phyloP scores from a whole-genome alignment of 2,797 vertebrate genomes.

The Monodelphis domestica region DNA sequence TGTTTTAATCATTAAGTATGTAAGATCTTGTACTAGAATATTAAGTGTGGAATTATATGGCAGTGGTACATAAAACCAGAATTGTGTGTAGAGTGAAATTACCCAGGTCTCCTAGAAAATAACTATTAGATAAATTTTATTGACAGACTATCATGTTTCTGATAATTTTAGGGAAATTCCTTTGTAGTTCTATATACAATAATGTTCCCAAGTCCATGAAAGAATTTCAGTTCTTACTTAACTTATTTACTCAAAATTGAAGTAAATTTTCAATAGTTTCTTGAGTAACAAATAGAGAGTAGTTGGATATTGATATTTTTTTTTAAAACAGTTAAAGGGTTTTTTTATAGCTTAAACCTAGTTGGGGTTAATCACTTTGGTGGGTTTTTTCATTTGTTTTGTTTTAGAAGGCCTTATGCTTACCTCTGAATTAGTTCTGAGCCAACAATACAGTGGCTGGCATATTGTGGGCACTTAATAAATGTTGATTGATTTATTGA shows the following conservation, averaged over 20 bases:
- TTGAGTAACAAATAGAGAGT: conserved; percentile 33
- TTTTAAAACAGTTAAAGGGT: neutral
- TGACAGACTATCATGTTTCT: neutral
- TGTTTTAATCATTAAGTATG: conserved; percentile 39
- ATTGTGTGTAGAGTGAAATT: conserved; percentile 52
- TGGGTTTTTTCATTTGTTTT: too few species aligned
- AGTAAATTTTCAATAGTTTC: conserved; percentile 40
- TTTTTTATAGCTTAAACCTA: neutral
- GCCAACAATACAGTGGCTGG: neutral
- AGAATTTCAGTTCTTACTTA: conserved; percentile 10
- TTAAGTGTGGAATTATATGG: conserved; percentile 47
- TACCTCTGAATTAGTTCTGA: neutral
- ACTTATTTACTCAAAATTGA: conserved; percentile 47
- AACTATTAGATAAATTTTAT: conserved; percentile 18
- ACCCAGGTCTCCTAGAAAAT: conserved; percentile 46
- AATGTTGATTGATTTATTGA: neutral
- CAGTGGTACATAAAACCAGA: conserved; percentile 40
- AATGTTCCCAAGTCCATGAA: conserved; percentile 20
- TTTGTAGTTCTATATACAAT: conserved; percentile 32
- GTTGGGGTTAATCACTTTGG: neutral
- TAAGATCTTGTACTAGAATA: conserved; percentile 47
- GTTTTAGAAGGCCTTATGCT: neutral
- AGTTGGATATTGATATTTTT: conserved; percentile 40
- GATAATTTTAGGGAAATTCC: conserved; percentile 42
- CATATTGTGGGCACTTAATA: neutral